These are phyloP conservation scores for Saccopteryx leptura DNA, from an alignment of 2,113 vertebrate genomes.

Conservation along the genomic window DNA sequence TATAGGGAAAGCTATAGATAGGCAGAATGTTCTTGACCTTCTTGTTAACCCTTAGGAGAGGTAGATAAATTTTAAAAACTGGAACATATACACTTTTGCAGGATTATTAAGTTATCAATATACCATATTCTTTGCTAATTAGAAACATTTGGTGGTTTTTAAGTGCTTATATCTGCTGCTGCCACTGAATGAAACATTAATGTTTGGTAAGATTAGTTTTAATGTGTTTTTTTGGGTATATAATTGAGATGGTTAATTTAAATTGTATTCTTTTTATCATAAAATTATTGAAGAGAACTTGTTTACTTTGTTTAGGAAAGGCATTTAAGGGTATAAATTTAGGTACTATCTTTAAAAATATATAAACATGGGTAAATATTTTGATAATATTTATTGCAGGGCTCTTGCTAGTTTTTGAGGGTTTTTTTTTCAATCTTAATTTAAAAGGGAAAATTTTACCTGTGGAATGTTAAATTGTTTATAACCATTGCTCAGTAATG, in stretches of 20 bases:
- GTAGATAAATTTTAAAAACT: conserved; percentile 34
- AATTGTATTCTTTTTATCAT: conserved; percentile 41
- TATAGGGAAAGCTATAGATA: no score
- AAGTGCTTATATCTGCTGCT: conserved; percentile 21
- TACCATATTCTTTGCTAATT: conserved; percentile 23
- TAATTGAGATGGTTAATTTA: conserved; percentile 45
- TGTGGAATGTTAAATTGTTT: not conserved
- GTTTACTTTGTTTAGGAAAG: conserved; percentile 62
- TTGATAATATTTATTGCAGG: not conserved
- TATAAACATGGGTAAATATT: conserved; percentile 4
- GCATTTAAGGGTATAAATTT: not conserved
- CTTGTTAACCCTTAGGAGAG: conserved; percentile 24
- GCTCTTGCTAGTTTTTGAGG: not conserved
- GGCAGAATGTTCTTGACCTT: conserved; percentile 32
- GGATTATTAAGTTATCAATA: conserved; percentile 14
- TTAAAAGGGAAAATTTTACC: conserved; percentile 12
- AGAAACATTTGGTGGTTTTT: conserved; percentile 47
- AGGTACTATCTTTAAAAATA: not conserved
- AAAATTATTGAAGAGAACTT: conserved; percentile 41
- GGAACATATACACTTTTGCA: not conserved
- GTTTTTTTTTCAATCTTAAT: not conserved
- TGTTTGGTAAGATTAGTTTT: conserved; percentile 41
- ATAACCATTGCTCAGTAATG: conserved; percentile 33
- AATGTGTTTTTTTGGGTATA: not conserved
- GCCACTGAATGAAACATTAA: not conserved